Conservation (phyloP, 2,113 vertebrate species). For the Catharus bicknelli region DNA sequence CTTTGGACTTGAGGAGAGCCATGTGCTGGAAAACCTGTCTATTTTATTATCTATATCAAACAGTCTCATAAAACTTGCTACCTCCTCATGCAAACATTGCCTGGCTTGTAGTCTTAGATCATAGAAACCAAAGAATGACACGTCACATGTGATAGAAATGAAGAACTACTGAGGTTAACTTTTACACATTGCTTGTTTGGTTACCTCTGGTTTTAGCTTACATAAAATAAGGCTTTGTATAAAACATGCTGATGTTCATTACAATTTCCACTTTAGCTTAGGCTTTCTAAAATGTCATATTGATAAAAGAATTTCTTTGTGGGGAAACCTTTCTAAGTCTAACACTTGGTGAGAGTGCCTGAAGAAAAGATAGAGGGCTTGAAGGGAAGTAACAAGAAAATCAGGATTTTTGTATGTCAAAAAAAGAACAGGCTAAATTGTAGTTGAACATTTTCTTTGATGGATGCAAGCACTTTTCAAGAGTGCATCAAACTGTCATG, state of each 20-base stretch:
- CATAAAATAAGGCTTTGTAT: neutral
- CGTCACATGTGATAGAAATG: neutral
- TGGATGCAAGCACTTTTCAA: neutral
- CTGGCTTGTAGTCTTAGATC: neutral
- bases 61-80: neutral
- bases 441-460: neutral
- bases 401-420: neutral
- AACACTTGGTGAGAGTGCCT: neutral
- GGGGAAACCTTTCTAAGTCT: neutral
- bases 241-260: neutral
- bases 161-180: neutral
- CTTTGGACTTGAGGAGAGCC: neutral
- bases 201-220: neutral
- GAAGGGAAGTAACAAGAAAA: neutral
- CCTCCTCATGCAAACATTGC: neutral
- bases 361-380: neutral
- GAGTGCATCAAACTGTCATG: fast-evolving
- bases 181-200: neutral
- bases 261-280: neutral
- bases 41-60: neutral
- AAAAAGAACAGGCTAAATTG: neutral
- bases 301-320: neutral
- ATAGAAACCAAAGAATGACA: neutral
- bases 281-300: neutral
- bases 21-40: neutral